Evolutionary conservation across 2,113 vertebrate species (phyloP), one percentile per base, ranked within the genome.

Genomic region (Aptenodytes patagonicus): DNA sequence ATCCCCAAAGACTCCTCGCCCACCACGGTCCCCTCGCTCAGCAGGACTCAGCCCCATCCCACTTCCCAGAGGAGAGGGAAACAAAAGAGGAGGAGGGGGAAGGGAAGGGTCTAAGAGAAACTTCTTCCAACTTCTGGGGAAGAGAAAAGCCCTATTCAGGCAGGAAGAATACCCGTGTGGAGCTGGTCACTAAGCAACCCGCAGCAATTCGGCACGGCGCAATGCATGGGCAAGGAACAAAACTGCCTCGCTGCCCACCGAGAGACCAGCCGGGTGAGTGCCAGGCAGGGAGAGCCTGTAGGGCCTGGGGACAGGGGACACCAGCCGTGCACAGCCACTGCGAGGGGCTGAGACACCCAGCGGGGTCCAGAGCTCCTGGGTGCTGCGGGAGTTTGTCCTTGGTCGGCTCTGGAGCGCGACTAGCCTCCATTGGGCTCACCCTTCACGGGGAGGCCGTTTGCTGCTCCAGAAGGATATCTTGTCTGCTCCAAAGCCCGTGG

Each of bases 141-240:
- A 89, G 83, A 96, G 93, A 97, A 97, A 96, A 94, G 90, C 90
- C 52, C 96, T 66, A 97, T 98, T 97, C 95, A 98, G 87, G 75
- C 69, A 92, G 89, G 91, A 91, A 96, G 95, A 98, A 97, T 96
- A 82, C 65, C 86, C 83, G 5, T n/a, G 76, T 7, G 55, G 92
- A 93, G 89, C 82, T 3, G 76, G 97, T 98, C 96, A 97, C 97
- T 89, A 97, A 94, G 97, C 97, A 98, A 98, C 97, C 73, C 40
- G 0, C 91, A 96, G 95, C 81, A 91, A 95, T 97, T 82, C 6
- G 9, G 86, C 42, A n/a, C 0, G 2, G 90, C 90, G 90, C 17
- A 18, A 69, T 11, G 13, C 87, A 64, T 5, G 46, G 82, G 61
- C 47, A 58, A 64, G 92, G 70, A 91, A 89, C 87, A 94, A 79